phyloP scores from a whole-genome alignment of 2,888 invertebrate genomes.

The Drosophila fulvimacula region DNA sequence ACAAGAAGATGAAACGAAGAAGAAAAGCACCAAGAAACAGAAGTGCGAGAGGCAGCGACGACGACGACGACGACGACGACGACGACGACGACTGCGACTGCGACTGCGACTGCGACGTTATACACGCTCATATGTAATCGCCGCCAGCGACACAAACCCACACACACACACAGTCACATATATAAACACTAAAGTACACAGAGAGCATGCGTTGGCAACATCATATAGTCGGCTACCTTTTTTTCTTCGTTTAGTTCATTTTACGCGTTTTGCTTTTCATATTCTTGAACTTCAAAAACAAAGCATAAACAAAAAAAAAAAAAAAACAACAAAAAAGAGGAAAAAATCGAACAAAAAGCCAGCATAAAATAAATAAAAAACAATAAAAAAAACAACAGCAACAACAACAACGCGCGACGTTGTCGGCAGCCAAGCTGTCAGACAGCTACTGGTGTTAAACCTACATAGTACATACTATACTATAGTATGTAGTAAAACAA shows the following conservation, averaged over 20 bases:
- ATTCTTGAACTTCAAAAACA: conserved; percentile 78
- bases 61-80: conserved; percentile 7
- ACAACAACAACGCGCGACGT: conserved; percentile 41
- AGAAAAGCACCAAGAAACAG: conserved; percentile 44
- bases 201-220: conserved; percentile 64
- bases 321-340: conserved; percentile 25
- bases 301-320: too few relatives aligned
- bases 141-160: conserved; percentile 25
- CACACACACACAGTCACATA: conserved; percentile 12
- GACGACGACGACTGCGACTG: background rate
- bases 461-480: conserved; percentile 62
- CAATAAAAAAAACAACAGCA: conserved; percentile 13
- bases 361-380: conserved; percentile 69
- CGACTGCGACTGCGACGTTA: conserved; percentile 8
- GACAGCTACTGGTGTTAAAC: conserved; percentile 80
- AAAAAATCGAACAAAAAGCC: conserved; percentile 64
- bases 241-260: conserved; percentile 62
- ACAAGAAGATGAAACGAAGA: conserved; percentile 67
- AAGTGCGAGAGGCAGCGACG: conserved; percentile 34
- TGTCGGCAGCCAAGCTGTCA: conserved; percentile 79
- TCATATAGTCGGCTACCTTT: conserved; percentile 55
- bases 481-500: conserved; percentile 68
- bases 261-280: conserved; percentile 75
- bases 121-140: conserved; percentile 30
- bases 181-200: conserved; percentile 32